Evolutionary conservation across 2,888 invertebrate species (phyloP), one percentile per base, ranked within the genome.

Genomic region (Euplagia quadripunctaria): DNA sequence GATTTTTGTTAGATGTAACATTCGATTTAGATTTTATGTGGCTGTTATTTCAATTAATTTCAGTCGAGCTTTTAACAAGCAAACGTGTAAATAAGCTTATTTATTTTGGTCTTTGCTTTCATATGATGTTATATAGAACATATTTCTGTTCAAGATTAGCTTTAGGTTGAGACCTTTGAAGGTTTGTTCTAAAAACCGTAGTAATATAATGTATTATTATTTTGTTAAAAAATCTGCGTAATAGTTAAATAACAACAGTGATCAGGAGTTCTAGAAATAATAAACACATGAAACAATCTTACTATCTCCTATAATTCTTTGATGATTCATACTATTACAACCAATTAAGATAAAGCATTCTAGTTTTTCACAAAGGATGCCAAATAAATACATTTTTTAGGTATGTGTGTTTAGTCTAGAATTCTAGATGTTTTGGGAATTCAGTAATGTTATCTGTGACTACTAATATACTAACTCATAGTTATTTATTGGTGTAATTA

Each of bases 401-500:
- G 9, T 41, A 43, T 61, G 17, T 46, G 58, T 65, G 42, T 43
- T 55, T 55, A 55, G 68, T 58, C 61, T 61, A 64, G 58, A 70
- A 55, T 64, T 58, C 61, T 61, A 64, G 58, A 70, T 66, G 49
- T 49, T 69, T 65, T 42, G 43, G 42, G 9, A 12, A 41, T 61
- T 70, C 12, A 61, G 6, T 70, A 64, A 68, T 73, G 69, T 75
- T 71, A 75, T 75, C 73, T 77, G 17, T 31, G 14, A 14, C 8
- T 43, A 4, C 55, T 42, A 55, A 14, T 68, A 14, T 5, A 52
- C 20, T 0, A 31, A 14, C 2, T 14, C 20, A 12, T 31, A 61
- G 20, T 61, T 20, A 20, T 20, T 58, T 58, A 20, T 5, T 9
- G 31, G 41, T 67, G 31, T 52, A 55, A 55, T 17, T 55, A 68